Base-by-base conservation (phyloP, 1,140 invertebrate genomes). In the Neoseiulus cucumeris region DNA sequence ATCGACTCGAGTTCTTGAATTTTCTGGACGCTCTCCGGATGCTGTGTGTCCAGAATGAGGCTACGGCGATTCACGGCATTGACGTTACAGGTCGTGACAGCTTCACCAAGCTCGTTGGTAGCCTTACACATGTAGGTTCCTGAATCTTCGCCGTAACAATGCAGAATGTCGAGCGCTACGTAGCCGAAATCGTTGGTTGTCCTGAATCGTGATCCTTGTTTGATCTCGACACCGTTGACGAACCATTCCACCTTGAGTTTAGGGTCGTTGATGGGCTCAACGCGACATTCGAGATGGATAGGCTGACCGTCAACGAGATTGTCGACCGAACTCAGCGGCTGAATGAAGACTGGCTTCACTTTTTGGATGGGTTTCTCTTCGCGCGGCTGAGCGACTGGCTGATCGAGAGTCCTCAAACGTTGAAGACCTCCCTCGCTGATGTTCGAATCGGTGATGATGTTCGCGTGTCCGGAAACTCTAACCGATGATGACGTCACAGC, bases 271-370 rank as follows among this genome's bases (percentile, higher is more conserved):
- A 91, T 81, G 20, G 89, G 89, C 73, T 89, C 87, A 39, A 93
- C 84, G 78, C 90, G 87, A 25, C 89, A 93, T 80, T 98, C 94
- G 69, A 98, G 82, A 78, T 97, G 92, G 69, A 88, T 87, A 68
- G 89, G 87, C 72, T 92, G 87, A 55, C 87, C 87, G 81, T 94
- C 91, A 74, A 87, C 87, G 12, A 91, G 73, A 73, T 87, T 84
- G 72, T 91, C 87, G 65, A 90, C 77, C 73, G 84, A 80, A 68
- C 83, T 86, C 1, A 93, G 78, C 41, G 89, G 85, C 7, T 87
- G 91, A 0, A 89, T 77, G 79, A 92, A 92, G 2, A 89, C 83
- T 68, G 87, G 87, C 74, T 87, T 84, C 74, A 82, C 77, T 71
- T 85, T 77, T 77, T 89, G 86, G 64, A 85, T 72, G 17, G 70